These are phyloP conservation scores for Aphaenogaster rudis DNA, from an alignment of 1,140 invertebrate species.

Conservation along the genomic window DNA sequence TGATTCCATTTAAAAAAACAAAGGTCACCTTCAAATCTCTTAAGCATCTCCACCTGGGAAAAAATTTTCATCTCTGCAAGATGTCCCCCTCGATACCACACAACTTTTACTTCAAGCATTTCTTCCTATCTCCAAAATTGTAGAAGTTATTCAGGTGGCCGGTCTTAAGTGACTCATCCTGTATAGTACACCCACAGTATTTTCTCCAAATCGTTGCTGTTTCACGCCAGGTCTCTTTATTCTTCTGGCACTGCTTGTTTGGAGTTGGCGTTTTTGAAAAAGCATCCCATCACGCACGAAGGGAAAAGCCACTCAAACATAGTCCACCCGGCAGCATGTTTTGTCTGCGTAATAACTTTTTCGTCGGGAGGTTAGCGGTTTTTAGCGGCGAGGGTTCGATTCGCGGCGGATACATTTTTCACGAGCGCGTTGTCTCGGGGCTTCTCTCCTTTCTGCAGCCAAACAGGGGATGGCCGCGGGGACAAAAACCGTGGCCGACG, in stretches of 20 bases:
- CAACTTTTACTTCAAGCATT: too few species aligned
- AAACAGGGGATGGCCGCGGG: not conserved
- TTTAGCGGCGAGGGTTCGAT: conserved; percentile 46
- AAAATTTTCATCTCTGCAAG: too few species aligned
- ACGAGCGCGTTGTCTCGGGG: conserved; percentile 27
- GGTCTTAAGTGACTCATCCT: too few species aligned
- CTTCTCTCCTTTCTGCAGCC: not conserved
- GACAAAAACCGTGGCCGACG: conserved; percentile 39
- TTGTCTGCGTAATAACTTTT: conserved; percentile 59
- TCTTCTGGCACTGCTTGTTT: conserved; percentile 14
- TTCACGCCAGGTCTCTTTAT: not conserved
- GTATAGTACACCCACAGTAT: not conserved
- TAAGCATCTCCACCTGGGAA: too few species aligned
- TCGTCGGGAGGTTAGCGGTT: conserved; percentile 48
- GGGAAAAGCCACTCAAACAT: conserved; percentile 17
- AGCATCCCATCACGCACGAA: not conserved
- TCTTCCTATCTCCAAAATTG: too few species aligned
- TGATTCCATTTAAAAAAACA: too few species aligned
- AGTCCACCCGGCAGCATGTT: conserved; percentile 21
- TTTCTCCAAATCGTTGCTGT: conserved; percentile 5
- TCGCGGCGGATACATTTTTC: conserved; percentile 42
- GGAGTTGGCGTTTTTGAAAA: conserved; percentile 21
- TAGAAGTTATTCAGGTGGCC: too few species aligned
- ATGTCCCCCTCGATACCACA: too few species aligned
- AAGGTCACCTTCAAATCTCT: too few species aligned